A percentile compares a stretch with the other conserved stretches of the same genome.
phyloP scores from a whole-genome alignment of 2,113 vertebrate species.

The Myrmecophaga tridactyla region DNA sequence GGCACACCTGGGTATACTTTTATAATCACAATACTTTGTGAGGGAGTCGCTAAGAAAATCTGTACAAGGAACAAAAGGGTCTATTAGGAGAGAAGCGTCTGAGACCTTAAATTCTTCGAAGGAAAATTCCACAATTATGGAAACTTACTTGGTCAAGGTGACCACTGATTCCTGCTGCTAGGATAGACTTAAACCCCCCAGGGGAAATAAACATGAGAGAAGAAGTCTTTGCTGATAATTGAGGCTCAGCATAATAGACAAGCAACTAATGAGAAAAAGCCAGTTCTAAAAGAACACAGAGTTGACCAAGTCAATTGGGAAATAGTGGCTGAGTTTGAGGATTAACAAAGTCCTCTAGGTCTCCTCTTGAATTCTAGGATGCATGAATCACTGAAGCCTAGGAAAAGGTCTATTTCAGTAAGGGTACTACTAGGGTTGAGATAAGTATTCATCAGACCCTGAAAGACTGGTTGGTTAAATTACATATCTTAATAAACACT shows the following conservation, averaged over 20 bases:
- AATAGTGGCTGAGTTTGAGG: not conserved
- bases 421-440: not conserved
- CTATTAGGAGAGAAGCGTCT: not conserved
- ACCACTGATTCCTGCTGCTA: not conserved
- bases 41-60: not conserved
- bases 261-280: not conserved
- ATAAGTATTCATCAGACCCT: not conserved
- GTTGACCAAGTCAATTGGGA: not conserved
- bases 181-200: not conserved
- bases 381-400: rapidly evolving
- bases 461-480: not conserved
- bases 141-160: not conserved
- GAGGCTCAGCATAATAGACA: not conserved
- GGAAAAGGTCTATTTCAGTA: not conserved
- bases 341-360: not conserved
- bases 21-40: not conserved
- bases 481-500: too few species aligned
- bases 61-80: not conserved
- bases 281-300: not conserved
- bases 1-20: not conserved
- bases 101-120: not conserved
- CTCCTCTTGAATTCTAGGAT: not conserved
- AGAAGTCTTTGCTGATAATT: not conserved
- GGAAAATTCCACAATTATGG: not conserved
- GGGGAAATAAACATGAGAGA: not conserved